Evolutionary conservation across 1,140 invertebrate species (phyloP), one percentile per base, ranked within the genome.

Genomic region (Drosophila sp.): DNA sequence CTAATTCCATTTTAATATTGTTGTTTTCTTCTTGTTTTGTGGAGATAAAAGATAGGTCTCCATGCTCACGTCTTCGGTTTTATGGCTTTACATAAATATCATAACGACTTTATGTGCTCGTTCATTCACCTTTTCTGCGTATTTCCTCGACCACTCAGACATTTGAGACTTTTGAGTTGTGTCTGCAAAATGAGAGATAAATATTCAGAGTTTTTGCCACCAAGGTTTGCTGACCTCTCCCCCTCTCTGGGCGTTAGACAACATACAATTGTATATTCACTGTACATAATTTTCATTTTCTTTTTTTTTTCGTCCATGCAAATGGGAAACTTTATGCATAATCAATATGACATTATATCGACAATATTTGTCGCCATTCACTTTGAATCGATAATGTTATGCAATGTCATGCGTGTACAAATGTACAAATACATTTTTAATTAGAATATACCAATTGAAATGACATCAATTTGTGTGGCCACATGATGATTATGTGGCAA

Each of bases 11-110:
- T 47, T 47, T 2, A 25, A 64, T 38, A 27, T 50, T 35, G 29
- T 30, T 44, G 5, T 33, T 40, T 4, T 30, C 1, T 55, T 61
- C 23, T 44, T 50, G 44, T 25, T 3, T 11, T 38, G 35, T 38
- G 3, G 11, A 50, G 44, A 50, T 50, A 50, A 8, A 11, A 33
- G 32, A 54, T 32, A 57, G 3, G 58, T 58, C 33, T 58, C 33
- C 60, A 61, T 54, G 50, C 55, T 67, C 76, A 79, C 76, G 72
- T 79, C 60, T 58, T 65, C 63, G 63, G 60, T 72, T 78, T 78
- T 64, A 78, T 65, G 67, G 10, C 44, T 71, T 60, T 60, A 72
- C 72, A 78, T 75, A 70, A 70, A 74, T 66, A 74, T 77, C 57
- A 62, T 70, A 44, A 56, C 27, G 54, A 38, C 63, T 64, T 54